These are phyloP conservation scores for Altica lythri DNA, from an alignment of 2,888 invertebrate genomes.

Conservation along the genomic window DNA sequence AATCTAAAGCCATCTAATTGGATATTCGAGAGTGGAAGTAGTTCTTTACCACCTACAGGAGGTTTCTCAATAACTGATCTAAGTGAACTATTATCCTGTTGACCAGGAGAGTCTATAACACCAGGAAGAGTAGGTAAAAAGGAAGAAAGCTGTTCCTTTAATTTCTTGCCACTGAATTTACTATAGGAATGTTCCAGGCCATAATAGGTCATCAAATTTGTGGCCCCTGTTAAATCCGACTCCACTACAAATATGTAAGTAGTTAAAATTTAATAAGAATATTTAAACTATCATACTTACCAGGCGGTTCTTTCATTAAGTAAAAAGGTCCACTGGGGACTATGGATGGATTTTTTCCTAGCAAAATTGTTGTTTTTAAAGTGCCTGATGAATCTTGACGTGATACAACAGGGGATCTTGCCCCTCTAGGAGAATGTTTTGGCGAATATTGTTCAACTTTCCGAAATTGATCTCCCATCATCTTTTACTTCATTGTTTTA, in stretches of 20 bases:
- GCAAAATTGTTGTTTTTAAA: constrained; percentile 94
- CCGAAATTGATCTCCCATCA: constrained; percentile 91
- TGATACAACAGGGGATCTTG: constrained; percentile 92
- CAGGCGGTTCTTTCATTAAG: constrained; percentile 95
- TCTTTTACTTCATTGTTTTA: constrained; percentile 66
- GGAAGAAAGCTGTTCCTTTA: constrained; percentile 92
- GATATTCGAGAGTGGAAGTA: constrained; percentile 82
- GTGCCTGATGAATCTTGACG: constrained; percentile 97
- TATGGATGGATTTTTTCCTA: constrained; percentile 96
- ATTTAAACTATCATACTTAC: constrained; percentile 57
- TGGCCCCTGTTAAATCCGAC: constrained; percentile 93
- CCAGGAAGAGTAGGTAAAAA: constrained; percentile 95
- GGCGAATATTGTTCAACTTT: constrained; percentile 94
- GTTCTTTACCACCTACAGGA: constrained; percentile 89
- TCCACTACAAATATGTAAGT: constrained; percentile 71
- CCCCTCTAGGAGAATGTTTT: constrained; percentile 91
- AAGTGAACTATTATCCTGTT: constrained; percentile 84
- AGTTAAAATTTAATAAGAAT: neutral
- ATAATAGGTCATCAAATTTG: constrained; percentile 96
- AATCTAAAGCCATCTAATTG: constrained; percentile 92
- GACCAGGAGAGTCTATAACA: constrained; percentile 90
- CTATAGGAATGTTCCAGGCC: constrained; percentile 96
- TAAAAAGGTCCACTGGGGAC: constrained; percentile 98
- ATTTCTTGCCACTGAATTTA: constrained; percentile 96
- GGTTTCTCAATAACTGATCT: constrained; percentile 95